Evolutionary conservation across 2,113 vertebrate species (phyloP).

Genomic region (Rhinolophus ferrumequinum): DNA sequence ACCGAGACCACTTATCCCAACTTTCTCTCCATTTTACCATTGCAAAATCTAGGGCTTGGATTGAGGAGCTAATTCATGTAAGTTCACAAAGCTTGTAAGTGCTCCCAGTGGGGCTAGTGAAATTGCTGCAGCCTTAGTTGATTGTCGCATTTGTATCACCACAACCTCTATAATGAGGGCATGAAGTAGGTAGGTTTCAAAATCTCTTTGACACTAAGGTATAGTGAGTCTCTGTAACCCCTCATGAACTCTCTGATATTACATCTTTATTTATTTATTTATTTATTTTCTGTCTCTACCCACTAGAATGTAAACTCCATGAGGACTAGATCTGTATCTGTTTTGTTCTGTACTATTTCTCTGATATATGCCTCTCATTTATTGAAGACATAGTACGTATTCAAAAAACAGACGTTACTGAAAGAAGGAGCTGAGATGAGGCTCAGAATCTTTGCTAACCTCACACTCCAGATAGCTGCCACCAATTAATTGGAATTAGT

Average conservation of each 20-base stretch:
- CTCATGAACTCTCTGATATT: background rate
- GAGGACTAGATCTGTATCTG: background rate
- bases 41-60: background rate
- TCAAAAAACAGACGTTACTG: background rate
- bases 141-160: background rate
- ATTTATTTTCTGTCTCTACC: background rate
- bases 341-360: background rate
- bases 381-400: background rate
- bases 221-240: background rate
- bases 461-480: background rate
- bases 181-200: background rate
- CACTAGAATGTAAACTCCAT: background rate
- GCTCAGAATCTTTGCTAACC: background rate
- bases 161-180: background rate
- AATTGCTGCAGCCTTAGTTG: background rate
- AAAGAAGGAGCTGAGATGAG: background rate
- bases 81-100: background rate
- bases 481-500: background rate
- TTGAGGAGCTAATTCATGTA: background rate
- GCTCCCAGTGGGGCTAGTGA: background rate
- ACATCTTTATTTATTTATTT: background rate
- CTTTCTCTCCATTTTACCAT: background rate
- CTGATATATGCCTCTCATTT: background rate
- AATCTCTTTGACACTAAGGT: background rate
- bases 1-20: background rate